A percentile compares a stretch with the other conserved stretches of the same genome.
Conservation (phyloP, 2,888 invertebrate genomes). For the Microplitis deprimator region DNA sequence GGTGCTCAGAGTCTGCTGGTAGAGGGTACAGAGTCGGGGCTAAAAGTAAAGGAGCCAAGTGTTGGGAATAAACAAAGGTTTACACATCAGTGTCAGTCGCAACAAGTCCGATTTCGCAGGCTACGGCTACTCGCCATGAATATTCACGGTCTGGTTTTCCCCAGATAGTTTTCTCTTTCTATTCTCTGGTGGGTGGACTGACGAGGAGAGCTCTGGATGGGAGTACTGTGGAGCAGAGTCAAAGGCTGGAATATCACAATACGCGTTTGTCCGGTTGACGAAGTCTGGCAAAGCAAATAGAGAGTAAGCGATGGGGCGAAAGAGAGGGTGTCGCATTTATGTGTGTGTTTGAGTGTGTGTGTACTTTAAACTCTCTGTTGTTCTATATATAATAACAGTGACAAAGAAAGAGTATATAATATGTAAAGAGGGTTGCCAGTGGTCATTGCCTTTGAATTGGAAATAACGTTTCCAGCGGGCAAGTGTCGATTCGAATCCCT, state of each 20-base stretch:
- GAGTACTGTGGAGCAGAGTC: constrained; percentile 54
- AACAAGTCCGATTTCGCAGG: constrained; percentile 69
- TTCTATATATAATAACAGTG: constrained; percentile 40
- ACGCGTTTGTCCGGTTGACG: constrained; percentile 71
- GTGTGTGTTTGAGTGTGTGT: neutral
- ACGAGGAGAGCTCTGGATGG: constrained; percentile 41
- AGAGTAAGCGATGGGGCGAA: constrained; percentile 41
- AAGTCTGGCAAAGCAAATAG: constrained; percentile 66
- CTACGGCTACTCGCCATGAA: constrained; percentile 62
- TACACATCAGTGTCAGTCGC: constrained; percentile 70
- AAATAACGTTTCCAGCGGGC: constrained; percentile 66
- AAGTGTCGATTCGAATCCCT: constrained; percentile 66
- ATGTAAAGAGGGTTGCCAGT: constrained; percentile 49
- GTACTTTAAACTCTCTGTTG: constrained; percentile 4
- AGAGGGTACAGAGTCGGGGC: constrained; percentile 2
- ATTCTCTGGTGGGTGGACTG: constrained; percentile 26
- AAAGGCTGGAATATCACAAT: constrained; percentile 70
- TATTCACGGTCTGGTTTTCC: constrained; percentile 62
- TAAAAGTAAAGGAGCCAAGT: constrained; percentile 22
- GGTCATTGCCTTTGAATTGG: constrained; percentile 70
- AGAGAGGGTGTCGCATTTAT: constrained; percentile 30
- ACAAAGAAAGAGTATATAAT: constrained; percentile 45
- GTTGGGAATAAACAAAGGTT: constrained; percentile 38
- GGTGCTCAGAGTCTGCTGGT: too few relatives aligned
- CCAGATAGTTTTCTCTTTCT: constrained; percentile 50